A percentile compares a stretch with the other conserved stretches of the same genome.
Evolutionary conservation across 2,888 invertebrate species (phyloP).

Genomic region (Carterocephalus palaemon): DNA sequence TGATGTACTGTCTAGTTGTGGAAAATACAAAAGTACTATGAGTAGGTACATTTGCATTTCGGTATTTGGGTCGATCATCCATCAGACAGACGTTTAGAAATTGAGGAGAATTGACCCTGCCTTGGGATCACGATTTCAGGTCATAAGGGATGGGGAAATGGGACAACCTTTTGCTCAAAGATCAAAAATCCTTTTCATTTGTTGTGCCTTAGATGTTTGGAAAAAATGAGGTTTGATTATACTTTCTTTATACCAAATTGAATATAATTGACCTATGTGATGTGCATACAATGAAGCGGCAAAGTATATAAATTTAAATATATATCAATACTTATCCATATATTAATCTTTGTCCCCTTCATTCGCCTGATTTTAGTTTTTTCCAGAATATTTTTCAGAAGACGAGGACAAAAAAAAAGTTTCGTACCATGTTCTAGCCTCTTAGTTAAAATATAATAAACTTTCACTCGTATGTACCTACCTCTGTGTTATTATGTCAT

Average conservation of each 20-base stretch:
- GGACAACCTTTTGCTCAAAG: slow-evolving; percentile 3
- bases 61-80: slow-evolving; percentile 16
- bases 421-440: too few species aligned
- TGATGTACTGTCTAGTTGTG: too few species aligned
- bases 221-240: neutral
- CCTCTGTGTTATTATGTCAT: too few species aligned
- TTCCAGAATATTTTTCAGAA: too few species aligned
- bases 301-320: neutral
- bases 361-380: too few species aligned
- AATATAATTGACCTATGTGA: too few species aligned
- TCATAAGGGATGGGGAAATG: slow-evolving; percentile 7
- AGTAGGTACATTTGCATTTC: neutral
- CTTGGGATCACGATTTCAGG: slow-evolving; percentile 4
- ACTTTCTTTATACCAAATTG: too few species aligned
- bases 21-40: slow-evolving; percentile 1
- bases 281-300: neutral
- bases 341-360: neutral
- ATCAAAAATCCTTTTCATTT: neutral
- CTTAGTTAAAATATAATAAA: too few species aligned
- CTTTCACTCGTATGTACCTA: too few species aligned
- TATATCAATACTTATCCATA: neutral
- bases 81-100: slow-evolving; percentile 19
- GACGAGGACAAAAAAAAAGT: too few species aligned
- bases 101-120: slow-evolving; percentile 18
- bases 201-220: neutral